Evolutionary conservation across 2,797 vertebrate genomes (phyloP).

Genomic region (Fistularia tabacaria): DNA sequence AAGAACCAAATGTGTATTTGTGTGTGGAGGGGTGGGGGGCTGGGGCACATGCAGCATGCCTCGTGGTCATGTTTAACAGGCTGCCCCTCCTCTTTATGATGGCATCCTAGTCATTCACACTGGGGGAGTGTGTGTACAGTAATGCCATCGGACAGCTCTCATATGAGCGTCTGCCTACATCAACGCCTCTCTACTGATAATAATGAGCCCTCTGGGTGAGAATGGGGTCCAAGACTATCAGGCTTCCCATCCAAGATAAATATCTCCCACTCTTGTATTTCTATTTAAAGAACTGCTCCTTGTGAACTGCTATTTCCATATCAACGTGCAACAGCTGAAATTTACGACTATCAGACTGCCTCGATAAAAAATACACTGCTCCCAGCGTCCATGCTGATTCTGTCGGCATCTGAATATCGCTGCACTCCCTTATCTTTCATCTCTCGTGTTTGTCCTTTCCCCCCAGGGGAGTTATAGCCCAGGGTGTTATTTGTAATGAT

Average conservation of each 20-base stretch:
- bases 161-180: conserved; percentile 87
- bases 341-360: background rate
- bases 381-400: conserved; percentile 18
- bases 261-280: conserved; percentile 40
- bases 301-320: conserved; percentile 39
- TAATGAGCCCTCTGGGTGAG: conserved; percentile 72
- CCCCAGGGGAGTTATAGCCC: conserved; percentile 37
- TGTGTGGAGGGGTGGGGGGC: conserved; percentile 26
- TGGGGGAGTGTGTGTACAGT: conserved; percentile 73
- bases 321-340: conserved; percentile 45
- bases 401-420: conserved; percentile 34
- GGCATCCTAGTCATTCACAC: conserved; percentile 85
- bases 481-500: conserved; percentile 46
- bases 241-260: conserved; percentile 18
- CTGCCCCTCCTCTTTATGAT: conserved; percentile 80
- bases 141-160: conserved; percentile 83
- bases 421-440: conserved; percentile 30
- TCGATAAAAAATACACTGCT: conserved; percentile 8
- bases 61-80: conserved; percentile 69
- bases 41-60: conserved; percentile 42
- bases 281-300: conserved; percentile 33
- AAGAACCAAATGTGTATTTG: conserved; percentile 30
- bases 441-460: conserved; percentile 40
- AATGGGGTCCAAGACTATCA: conserved; percentile 20
- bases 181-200: conserved; percentile 68